Evolutionary conservation across 1,140 invertebrate genomes (phyloP).

Genomic region (Scaptomyza pallida): DNA sequence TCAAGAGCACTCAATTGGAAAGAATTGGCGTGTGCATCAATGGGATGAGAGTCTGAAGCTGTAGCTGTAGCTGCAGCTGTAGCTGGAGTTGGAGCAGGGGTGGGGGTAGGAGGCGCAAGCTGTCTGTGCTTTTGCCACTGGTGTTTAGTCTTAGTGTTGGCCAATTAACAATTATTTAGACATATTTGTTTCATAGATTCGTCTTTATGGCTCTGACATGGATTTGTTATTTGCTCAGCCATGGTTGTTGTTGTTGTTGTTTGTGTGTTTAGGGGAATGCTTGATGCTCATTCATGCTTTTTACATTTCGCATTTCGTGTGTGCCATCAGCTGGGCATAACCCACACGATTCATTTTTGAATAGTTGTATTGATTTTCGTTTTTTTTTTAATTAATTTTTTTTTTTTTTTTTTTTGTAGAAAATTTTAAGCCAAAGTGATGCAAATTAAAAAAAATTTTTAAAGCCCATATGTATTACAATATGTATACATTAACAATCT

Average conservation of each 20-base stretch:
- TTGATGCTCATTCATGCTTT: slow-evolving; percentile 17
- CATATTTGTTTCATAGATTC: slow-evolving; percentile 47
- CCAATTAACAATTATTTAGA: slow-evolving; percentile 65
- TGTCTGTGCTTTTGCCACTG: slow-evolving; percentile 16
- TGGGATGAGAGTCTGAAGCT: slow-evolving; percentile 28
- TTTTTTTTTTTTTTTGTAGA: no score
- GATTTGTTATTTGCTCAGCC: slow-evolving; percentile 74
- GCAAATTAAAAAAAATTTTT: no score
- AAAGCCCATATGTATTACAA: no score
- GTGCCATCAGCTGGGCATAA: no score
- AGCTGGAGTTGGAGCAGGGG: background rate
- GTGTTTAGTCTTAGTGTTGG: no score
- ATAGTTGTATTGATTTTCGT: no score
- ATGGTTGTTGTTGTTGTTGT: slow-evolving; percentile 40
- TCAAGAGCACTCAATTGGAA: slow-evolving; percentile 66
- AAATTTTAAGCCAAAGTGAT: no score
- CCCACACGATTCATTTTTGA: no score
- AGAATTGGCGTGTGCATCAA: slow-evolving; percentile 77
- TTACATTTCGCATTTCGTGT: background rate
- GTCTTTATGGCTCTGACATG: slow-evolving; percentile 65
- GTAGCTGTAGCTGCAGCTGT: no score
- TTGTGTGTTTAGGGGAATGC: slow-evolving; percentile 20
- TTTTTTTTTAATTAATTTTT: no score
- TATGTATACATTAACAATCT: no score
- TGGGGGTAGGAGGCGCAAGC: slow-evolving; percentile 1